These are phyloP conservation scores for Carollia perspicillata DNA, from an alignment of 2,113 vertebrate genomes.

Conservation along the genomic window DNA sequence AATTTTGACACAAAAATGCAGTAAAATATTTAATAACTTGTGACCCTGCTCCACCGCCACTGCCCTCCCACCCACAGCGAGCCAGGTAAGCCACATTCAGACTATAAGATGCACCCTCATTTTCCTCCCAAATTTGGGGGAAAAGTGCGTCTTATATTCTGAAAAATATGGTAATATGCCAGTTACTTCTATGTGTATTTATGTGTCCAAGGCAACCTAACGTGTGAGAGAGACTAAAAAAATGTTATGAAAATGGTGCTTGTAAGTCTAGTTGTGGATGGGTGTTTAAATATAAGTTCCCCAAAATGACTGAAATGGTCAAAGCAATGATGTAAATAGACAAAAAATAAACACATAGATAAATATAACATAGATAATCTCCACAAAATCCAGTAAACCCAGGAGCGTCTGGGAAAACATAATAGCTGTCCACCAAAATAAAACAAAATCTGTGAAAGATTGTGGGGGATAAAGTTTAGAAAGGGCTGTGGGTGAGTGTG, in stretches of 20 bases:
- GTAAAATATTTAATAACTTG: too few relatives aligned
- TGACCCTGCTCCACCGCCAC: too few relatives aligned
- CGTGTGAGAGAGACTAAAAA: background rate
- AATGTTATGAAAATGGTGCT: slow-evolving; percentile 8
- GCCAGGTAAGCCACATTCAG: too few relatives aligned
- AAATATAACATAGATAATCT: background rate
- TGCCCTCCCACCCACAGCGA: too few relatives aligned
- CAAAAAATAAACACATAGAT: background rate
- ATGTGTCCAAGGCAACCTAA: background rate
- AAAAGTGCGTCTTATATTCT: too few relatives aligned
- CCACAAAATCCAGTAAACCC: background rate
- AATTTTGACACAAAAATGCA: too few relatives aligned
- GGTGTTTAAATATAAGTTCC: background rate
- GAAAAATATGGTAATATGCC: background rate
- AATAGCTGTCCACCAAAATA: background rate
- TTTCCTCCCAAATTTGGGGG: too few relatives aligned
- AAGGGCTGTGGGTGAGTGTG: background rate
- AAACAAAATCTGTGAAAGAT: background rate
- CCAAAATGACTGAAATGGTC: background rate
- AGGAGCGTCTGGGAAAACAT: background rate
- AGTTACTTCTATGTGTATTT: background rate
- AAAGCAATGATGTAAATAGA: background rate
- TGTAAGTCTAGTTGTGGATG: background rate
- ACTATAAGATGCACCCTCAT: too few relatives aligned
- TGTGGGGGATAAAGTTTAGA: background rate